phyloP scores from a whole-genome alignment of 1,140 invertebrate genomes.

The Aphelinus certus region DNA sequence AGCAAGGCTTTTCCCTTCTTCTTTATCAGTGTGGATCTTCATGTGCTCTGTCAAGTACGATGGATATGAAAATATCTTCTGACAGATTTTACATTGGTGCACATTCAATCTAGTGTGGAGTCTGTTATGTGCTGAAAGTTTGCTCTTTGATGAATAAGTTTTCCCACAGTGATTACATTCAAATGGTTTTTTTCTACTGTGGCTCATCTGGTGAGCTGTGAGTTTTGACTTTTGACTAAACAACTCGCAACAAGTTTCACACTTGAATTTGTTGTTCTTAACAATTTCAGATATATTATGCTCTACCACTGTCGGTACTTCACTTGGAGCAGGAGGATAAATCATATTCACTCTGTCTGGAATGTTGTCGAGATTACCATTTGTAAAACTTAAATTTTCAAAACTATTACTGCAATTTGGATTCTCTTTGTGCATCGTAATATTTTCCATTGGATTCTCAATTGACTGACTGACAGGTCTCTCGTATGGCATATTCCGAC shows the following conservation, averaged over 20 bases:
- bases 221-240: conserved; percentile 64
- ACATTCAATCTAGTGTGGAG: conserved; percentile 60
- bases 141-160: conserved; percentile 60
- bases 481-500: conserved; percentile 48
- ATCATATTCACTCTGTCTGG: conserved; percentile 9
- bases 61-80: conserved; percentile 61
- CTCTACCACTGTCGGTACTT: neutral
- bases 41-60: conserved; percentile 61
- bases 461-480: conserved; percentile 43
- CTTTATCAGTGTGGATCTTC: conserved; percentile 53
- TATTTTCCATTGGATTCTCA: conserved; percentile 50
- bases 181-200: conserved; percentile 57
- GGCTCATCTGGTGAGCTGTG: conserved; percentile 55
- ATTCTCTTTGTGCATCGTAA: conserved; percentile 46
- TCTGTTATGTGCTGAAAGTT: conserved; percentile 59
- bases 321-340: neutral
- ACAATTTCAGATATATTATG: neutral
- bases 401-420: conserved; percentile 42
- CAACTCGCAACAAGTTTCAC: conserved; percentile 59
- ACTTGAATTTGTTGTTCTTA: conserved; percentile 54
- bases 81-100: conserved; percentile 59
- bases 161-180: conserved; percentile 57
- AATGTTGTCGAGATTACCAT: conserved; percentile 14
- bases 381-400: conserved; percentile 41
- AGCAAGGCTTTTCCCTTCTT: conserved; percentile 14